A percentile compares a stretch with the other conserved stretches of the same genome.
Conservation (phyloP, 2,888 invertebrate species). For the Heliconius erato region DNA sequence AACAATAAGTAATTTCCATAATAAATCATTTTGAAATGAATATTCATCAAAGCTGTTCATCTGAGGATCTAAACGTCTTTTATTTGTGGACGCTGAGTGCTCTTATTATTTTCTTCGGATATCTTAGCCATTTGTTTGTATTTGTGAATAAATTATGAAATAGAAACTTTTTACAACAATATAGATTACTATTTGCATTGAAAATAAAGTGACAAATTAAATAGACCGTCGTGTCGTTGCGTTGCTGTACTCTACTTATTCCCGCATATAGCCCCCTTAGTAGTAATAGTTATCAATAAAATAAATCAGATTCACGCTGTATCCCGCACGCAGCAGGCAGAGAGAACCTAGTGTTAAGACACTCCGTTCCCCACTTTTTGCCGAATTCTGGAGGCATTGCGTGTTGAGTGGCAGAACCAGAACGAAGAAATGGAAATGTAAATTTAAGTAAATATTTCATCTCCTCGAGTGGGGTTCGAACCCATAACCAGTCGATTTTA, state of each 20-base stretch:
- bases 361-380: no score
- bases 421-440: no score
- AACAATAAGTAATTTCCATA: conserved; percentile 45
- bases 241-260: background rate
- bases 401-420: no score
- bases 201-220: background rate
- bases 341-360: no score
- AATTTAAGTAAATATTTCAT: no score
- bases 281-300: no score
- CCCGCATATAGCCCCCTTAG: no score
- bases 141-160: conserved; percentile 7
- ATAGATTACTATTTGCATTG: background rate
- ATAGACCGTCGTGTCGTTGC: background rate
- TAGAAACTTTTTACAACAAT: background rate
- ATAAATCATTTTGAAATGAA: conserved; percentile 51
- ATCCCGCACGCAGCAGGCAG: no score
- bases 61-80: conserved; percentile 52
- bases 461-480: no score
- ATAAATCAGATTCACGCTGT: no score
- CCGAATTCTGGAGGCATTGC: no score
- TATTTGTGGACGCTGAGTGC: conserved; percentile 62
- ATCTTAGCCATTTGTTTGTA: conserved; percentile 15
- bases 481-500: no score
- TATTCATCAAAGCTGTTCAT: conserved; percentile 51
- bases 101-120: conserved; percentile 51